Evolutionary conservation across 2,888 invertebrate genomes (phyloP).

Genomic region (Amblyjoppa proteus): DNA sequence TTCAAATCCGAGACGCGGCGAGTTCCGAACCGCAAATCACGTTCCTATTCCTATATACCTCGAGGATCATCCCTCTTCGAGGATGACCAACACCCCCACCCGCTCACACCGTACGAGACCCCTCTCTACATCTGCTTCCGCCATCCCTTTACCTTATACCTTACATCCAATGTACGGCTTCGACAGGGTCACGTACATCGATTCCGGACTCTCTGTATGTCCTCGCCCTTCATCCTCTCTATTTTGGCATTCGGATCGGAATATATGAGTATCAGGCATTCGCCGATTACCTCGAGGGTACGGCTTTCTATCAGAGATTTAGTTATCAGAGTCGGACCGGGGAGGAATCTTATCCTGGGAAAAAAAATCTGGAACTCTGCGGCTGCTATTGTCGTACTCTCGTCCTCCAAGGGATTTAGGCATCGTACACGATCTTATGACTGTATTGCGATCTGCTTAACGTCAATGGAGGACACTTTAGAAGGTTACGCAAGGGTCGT

Average conservation of each 20-base stretch:
- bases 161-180: slow-evolving; percentile 73
- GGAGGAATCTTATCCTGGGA: not conserved
- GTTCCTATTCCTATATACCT: slow-evolving; percentile 80
- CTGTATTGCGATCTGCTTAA: not conserved
- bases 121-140: slow-evolving; percentile 55
- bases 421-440: not conserved
- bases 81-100: slow-evolving; percentile 77
- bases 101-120: slow-evolving; percentile 1
- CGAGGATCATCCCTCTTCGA: slow-evolving; percentile 82
- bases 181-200: slow-evolving; percentile 66
- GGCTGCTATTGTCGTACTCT: not conserved
- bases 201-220: slow-evolving; percentile 48
- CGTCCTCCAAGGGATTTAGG: not conserved
- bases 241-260: slow-evolving; percentile 8
- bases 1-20: slow-evolving; percentile 69
- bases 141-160: slow-evolving; percentile 80
- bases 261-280: slow-evolving; percentile 7
- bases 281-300: not conserved
- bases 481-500: not conserved
- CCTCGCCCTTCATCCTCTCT: not conserved
- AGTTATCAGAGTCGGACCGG: not conserved
- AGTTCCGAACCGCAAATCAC: slow-evolving; percentile 82
- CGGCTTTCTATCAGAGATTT: not conserved
- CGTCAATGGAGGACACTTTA: not conserved
- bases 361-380: not conserved